Evolutionary conservation across 2,797 vertebrate genomes (phyloP), one percentile per base, ranked within the genome.

Genomic region (Salmo trutta): DNA sequence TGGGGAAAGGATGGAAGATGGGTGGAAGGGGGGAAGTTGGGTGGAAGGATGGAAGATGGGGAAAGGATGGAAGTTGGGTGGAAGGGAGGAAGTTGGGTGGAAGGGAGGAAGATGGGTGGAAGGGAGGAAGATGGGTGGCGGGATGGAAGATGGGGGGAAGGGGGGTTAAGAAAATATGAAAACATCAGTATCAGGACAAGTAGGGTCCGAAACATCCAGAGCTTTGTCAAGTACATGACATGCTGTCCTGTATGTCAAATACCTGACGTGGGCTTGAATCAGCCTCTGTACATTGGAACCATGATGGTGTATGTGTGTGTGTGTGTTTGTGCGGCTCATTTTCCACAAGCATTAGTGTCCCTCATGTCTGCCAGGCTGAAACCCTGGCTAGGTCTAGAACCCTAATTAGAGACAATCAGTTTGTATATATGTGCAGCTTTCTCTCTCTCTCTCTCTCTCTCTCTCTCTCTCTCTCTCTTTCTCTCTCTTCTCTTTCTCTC

Each of bases 121-220:
- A 1, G 1, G 5, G 3, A 0, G 33, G 5, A 33, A 33, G 33
- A 33, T 33, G 33, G 4, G 33, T 33, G 33, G 5, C 5, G 0
- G 33, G 33, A 5, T 5, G 5, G 33, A 36, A 36, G 33, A 36
- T 54, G 51, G 52, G 79, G 85, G 79, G 73, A 82, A 12, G 41
- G 2, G 75, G 83, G 16, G 81, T 77, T 74, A 62, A 83, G 77
- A 73, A 80, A 70, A 47, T 47, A 70, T 29, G 67, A 29, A 19
- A 70, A n/a, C 67, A 70, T 33, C 33, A 33, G 33, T 41, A 24
- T 41, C 33, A 70, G 79, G 79, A 54, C 71, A 56, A 41, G 78
- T 74, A 76, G 75, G 59, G 3, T 62, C 56, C n/a, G 24, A 3
- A 62, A 62, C 21, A 12, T 62, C 59, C 54, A 59, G 54, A 19